Conservation (phyloP, 2,888 invertebrate species). For the Hypolimnas misippus region DNA sequence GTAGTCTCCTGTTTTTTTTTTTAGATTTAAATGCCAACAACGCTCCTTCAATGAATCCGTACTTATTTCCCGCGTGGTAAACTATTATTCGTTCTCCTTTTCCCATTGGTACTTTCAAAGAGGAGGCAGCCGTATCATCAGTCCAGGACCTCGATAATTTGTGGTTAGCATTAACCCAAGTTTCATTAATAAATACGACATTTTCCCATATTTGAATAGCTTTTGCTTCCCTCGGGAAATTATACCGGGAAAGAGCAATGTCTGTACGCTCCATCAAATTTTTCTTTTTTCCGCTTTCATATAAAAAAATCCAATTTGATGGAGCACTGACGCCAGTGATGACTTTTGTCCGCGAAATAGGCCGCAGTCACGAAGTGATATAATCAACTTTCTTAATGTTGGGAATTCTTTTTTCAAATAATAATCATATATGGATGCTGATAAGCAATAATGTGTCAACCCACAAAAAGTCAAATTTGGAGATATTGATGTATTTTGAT, state of each 20-base stretch:
- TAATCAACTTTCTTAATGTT: slow-evolving; percentile 6
- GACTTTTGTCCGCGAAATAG: not conserved
- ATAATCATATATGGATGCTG: slow-evolving; percentile 9
- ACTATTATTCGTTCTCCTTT: slow-evolving; percentile 11
- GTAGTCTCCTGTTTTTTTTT: slow-evolving; percentile 27
- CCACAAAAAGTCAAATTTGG: too few relatives aligned
- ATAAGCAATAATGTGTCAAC: too few relatives aligned
- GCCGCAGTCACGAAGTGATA: slow-evolving; percentile 2
- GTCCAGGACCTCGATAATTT: slow-evolving; percentile 35
- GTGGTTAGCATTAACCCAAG: slow-evolving; percentile 41
- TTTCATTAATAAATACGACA: slow-evolving; percentile 39
- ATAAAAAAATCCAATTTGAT: slow-evolving; percentile 6
- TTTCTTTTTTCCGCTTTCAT: slow-evolving; percentile 10
- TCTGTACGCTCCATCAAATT: slow-evolving; percentile 17
- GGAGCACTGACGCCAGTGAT: not conserved
- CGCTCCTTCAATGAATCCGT: slow-evolving; percentile 27
- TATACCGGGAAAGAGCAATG: slow-evolving; percentile 6
- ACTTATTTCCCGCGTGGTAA: slow-evolving; percentile 1
- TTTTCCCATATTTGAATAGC: slow-evolving; percentile 12
- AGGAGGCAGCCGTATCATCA: slow-evolving; percentile 12
- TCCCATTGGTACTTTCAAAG: slow-evolving; percentile 2
- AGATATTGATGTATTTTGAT: too few relatives aligned
- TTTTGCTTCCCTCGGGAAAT: slow-evolving; percentile 15
- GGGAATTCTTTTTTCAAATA: slow-evolving; percentile 7
- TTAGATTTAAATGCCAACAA: slow-evolving; percentile 36